phyloP scores from a whole-genome alignment of 2,113 vertebrate genomes.

The Nanger granti region DNA sequence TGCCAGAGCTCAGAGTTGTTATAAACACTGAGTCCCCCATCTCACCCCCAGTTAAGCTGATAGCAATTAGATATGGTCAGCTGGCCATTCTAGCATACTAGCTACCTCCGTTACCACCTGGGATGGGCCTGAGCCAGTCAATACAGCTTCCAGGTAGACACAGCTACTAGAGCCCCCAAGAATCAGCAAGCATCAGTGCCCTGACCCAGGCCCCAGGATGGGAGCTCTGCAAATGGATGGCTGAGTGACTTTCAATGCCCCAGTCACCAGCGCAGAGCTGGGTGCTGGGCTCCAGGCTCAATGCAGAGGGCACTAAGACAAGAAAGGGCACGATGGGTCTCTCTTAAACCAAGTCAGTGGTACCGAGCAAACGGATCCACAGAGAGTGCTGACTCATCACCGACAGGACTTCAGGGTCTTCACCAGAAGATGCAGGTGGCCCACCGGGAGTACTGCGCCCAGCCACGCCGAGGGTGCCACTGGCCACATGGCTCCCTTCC shows the following conservation, averaged over 20 bases:
- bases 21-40: not conserved
- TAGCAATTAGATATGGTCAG: not conserved
- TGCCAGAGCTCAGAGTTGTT: not conserved
- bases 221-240: not conserved
- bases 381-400: not conserved
- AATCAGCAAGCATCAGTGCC: not conserved
- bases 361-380: not conserved
- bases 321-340: not conserved
- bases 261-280: not conserved
- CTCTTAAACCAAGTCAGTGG: not conserved
- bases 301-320: conserved; percentile 17
- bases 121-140: not conserved
- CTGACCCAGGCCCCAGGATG: not conserved
- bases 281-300: not conserved
- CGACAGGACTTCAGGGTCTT: not conserved
- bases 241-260: not conserved
- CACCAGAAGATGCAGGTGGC: not conserved
- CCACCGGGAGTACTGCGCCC: not conserved
- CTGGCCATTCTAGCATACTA: not conserved
- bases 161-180: not conserved
- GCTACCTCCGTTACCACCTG: too few species aligned
- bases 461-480: not conserved
- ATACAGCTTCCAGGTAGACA: not conserved
- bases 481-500: not conserved
- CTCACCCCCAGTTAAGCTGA: not conserved